Evolutionary conservation across 2,888 invertebrate species (phyloP).

Genomic region (Drosophila emarginata): DNA sequence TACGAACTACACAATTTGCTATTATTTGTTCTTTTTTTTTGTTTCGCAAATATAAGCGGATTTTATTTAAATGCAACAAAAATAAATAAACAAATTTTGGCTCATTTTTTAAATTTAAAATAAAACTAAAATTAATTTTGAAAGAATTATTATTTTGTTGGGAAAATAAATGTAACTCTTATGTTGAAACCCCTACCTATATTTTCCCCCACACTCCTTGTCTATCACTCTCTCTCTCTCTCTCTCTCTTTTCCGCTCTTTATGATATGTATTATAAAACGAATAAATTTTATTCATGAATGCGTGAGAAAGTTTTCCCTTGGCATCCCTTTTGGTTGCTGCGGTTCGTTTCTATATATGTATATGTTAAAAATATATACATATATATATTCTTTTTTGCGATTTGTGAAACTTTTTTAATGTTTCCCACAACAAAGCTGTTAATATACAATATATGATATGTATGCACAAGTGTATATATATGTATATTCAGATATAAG

Average conservation of each 20-base stretch:
- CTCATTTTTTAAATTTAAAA: not conserved
- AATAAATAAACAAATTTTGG: not conserved
- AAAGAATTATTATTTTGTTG: not conserved
- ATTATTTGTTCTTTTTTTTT: not conserved
- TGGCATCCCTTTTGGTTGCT: constrained; percentile 21
- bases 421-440: not conserved
- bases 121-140: not conserved
- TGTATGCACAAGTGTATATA: not conserved
- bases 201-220: too few species aligned
- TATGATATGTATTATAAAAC: constrained; percentile 34
- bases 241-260: not conserved
- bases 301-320: constrained; percentile 46
- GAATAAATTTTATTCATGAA: constrained; percentile 43
- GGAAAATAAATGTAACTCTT: not conserved
- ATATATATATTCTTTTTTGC: not conserved
- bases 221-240: not conserved
- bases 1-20: not conserved
- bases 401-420: not conserved
- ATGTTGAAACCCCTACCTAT: not conserved
- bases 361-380: too few species aligned
- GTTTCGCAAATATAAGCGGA: not conserved
- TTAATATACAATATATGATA: not conserved
- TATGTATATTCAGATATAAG: not conserved
- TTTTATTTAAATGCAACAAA: not conserved
- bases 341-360: not conserved